Evolutionary conservation across 1,140 invertebrate genomes (phyloP).

Genomic region (Pomacea maculata): DNA sequence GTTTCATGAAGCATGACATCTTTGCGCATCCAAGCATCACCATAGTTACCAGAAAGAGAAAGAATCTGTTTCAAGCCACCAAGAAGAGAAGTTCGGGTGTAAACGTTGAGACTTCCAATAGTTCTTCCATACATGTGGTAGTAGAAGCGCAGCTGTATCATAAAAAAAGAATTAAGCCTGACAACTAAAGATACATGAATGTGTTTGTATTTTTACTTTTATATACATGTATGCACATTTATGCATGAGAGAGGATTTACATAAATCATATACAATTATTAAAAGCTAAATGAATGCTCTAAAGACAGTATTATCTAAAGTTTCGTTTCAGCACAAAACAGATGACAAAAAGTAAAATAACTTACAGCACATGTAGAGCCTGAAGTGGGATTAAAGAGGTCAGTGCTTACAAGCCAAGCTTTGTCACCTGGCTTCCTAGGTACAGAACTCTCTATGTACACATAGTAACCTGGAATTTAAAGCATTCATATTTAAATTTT

Average conservation of each 20-base stretch:
- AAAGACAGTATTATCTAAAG: too few species aligned
- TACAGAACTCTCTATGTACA: conserved; percentile 57
- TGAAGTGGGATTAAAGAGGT: conserved; percentile 32
- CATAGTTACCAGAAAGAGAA: conserved; percentile 48
- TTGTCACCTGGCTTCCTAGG: conserved; percentile 52
- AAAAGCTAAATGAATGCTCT: too few species aligned
- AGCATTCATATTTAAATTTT: background rate
- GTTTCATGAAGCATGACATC: conserved; percentile 46
- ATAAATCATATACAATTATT: too few species aligned
- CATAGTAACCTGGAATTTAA: conserved; percentile 52
- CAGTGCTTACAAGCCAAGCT: conserved; percentile 50
- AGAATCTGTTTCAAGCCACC: conserved; percentile 45
- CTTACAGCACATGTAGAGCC: too few species aligned
- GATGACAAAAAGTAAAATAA: too few species aligned
- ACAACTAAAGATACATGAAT: too few species aligned
- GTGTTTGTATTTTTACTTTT: too few species aligned
- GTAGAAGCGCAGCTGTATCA: conserved; percentile 53
- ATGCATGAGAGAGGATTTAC: too few species aligned
- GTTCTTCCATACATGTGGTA: conserved; percentile 64
- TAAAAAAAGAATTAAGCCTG: too few species aligned
- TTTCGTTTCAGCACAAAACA: too few species aligned
- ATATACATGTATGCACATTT: too few species aligned
- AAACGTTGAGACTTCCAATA: conserved; percentile 60
- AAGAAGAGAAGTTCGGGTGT: conserved; percentile 42
- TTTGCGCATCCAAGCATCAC: conserved; percentile 54